These are phyloP conservation scores for Mactromeris polynyma DNA, from an alignment of 2,888 invertebrate species.

Conservation along the genomic window DNA sequence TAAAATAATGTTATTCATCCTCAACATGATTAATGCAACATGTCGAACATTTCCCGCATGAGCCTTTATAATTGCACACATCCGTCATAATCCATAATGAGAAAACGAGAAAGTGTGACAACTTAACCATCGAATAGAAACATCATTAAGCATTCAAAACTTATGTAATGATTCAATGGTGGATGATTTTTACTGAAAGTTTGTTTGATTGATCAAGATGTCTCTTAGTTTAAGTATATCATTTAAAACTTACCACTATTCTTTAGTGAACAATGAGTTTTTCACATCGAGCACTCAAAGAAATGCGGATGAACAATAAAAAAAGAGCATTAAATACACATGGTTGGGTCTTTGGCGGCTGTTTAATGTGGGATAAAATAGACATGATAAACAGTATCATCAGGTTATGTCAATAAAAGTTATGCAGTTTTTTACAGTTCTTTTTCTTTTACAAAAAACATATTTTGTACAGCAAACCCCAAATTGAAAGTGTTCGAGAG, in stretches of 20 bases:
- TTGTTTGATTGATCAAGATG: not conserved
- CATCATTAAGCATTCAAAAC: not conserved
- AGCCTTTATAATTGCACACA: not conserved
- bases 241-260: not conserved
- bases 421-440: too few relatives aligned
- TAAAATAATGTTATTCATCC: not conserved
- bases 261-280: not conserved
- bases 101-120: not conserved
- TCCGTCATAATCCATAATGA: slow-evolving; percentile 1
- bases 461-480: too few relatives aligned
- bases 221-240: not conserved
- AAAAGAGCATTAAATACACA: too few relatives aligned
- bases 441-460: too few relatives aligned
- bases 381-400: too few relatives aligned
- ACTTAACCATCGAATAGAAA: not conserved
- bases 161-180: not conserved
- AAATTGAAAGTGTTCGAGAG: too few relatives aligned
- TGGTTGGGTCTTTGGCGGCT: too few relatives aligned
- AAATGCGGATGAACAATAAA: too few relatives aligned
- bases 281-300: not conserved
- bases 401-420: too few relatives aligned
- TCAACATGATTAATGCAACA: not conserved
- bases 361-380: too few relatives aligned
- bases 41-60: not conserved
- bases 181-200: not conserved